These are phyloP conservation scores for Caligus rogercresseyi DNA, from an alignment of 1,140 invertebrate species.

Conservation along the genomic window DNA sequence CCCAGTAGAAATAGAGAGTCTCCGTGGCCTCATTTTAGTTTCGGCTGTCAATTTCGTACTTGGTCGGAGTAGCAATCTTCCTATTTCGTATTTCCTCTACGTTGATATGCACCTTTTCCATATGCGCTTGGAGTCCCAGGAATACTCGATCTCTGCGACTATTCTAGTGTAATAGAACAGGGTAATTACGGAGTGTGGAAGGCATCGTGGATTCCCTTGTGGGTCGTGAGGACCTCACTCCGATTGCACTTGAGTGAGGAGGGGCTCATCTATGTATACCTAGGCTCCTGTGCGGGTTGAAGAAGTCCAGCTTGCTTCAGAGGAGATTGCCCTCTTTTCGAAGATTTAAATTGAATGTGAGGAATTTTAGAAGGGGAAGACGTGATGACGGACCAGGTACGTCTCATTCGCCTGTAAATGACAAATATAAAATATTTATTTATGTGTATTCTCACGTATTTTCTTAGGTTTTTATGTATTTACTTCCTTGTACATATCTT, in stretches of 20 bases:
- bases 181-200: constrained; percentile 58
- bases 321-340: constrained; percentile 84
- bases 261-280: constrained; percentile 46
- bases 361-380: constrained; percentile 94
- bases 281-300: constrained; percentile 70
- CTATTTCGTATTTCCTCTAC: not conserved
- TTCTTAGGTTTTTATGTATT: too few relatives aligned
- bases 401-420: too few relatives aligned
- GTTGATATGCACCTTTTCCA: not conserved
- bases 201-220: constrained; percentile 54
- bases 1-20: constrained; percentile 86
- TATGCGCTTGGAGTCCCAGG: constrained; percentile 59
- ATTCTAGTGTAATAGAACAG: constrained; percentile 75
- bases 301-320: constrained; percentile 74
- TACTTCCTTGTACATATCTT: too few relatives aligned
- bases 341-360: constrained; percentile 86
- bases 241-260: constrained; percentile 60
- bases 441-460: too few relatives aligned
- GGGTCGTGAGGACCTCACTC: constrained; percentile 63
- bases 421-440: too few relatives aligned
- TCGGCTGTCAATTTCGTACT: constrained; percentile 95
- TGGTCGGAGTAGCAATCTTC: constrained; percentile 64
- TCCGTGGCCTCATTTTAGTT: constrained; percentile 86
- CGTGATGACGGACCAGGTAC: constrained; percentile 94
- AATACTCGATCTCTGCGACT: constrained; percentile 74